Evolutionary conservation across 2,888 invertebrate genomes (phyloP).

Genomic region (Eucera pruinosa): DNA sequence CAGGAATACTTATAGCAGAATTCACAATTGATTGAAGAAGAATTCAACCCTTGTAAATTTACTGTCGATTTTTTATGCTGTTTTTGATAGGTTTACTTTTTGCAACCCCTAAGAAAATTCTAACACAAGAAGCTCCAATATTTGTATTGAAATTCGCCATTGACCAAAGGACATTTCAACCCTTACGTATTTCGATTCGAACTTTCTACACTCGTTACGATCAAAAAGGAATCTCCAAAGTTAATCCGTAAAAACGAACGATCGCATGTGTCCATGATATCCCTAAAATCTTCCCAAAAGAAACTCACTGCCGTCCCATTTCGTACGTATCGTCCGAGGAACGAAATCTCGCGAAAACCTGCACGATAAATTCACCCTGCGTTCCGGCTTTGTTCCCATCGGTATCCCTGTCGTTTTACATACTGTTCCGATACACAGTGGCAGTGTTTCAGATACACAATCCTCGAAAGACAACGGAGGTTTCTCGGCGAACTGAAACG

Average conservation of each 20-base stretch:
- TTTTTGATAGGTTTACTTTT: no score
- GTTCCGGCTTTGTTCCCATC: constrained; percentile 37
- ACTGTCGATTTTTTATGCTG: no score
- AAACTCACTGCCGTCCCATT: neutral
- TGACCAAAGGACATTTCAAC: no score
- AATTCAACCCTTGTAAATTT: no score
- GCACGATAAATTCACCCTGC: constrained; percentile 57
- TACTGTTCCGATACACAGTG: constrained; percentile 72
- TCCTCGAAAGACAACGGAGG: constrained; percentile 57
- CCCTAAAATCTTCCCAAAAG: neutral
- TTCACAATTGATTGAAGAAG: no score
- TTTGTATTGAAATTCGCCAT: no score
- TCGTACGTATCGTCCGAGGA: constrained; percentile 21
- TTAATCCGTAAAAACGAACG: neutral
- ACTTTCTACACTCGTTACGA: neutral
- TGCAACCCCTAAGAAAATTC: no score
- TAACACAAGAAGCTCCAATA: no score
- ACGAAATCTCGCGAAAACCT: constrained; percentile 15
- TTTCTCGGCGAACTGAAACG: constrained; percentile 46
- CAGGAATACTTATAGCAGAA: no score
- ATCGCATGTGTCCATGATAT: neutral
- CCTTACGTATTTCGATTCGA: neutral
- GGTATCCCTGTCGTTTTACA: constrained; percentile 70
- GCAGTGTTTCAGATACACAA: constrained; percentile 40
- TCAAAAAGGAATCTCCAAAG: neutral